Conservation (phyloP, 1,140 invertebrate genomes). For the Brachionus rotundiformis region DNA sequence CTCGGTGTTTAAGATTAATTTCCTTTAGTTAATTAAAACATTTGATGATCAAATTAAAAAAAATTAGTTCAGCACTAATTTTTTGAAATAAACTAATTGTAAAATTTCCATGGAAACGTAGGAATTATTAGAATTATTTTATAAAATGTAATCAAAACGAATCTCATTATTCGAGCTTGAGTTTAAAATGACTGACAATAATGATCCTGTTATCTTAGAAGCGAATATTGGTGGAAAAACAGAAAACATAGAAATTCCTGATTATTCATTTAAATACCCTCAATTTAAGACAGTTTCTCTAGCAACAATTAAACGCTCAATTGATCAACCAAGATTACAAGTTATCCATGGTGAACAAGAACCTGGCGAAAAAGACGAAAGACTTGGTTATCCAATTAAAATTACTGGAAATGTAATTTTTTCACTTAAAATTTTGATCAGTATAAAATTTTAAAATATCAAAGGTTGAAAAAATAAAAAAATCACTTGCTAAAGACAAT, state of each 20-base stretch:
- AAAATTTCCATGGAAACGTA: conserved; percentile 18
- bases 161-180: too few species aligned
- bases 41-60: background rate
- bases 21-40: too few species aligned
- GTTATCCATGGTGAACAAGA: conserved; percentile 24
- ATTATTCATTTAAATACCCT: conserved; percentile 34
- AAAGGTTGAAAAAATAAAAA: background rate
- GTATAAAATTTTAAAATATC: background rate
- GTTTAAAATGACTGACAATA: background rate
- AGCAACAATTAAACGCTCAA: conserved; percentile 22
- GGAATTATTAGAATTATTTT: background rate
- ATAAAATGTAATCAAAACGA: conserved; percentile 38
- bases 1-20: background rate
- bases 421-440: too few species aligned
- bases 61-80: background rate
- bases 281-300: background rate
- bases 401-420: background rate
- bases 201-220: background rate
- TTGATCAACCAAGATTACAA: conserved; percentile 4
- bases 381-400: conserved; percentile 3
- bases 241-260: conserved; percentile 20
- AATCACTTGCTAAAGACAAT: background rate
- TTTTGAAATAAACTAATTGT: background rate
- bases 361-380: background rate
- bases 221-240: conserved; percentile 15